Evolutionary conservation across 2,113 vertebrate genomes (phyloP).

Genomic region (Clupea harengus): DNA sequence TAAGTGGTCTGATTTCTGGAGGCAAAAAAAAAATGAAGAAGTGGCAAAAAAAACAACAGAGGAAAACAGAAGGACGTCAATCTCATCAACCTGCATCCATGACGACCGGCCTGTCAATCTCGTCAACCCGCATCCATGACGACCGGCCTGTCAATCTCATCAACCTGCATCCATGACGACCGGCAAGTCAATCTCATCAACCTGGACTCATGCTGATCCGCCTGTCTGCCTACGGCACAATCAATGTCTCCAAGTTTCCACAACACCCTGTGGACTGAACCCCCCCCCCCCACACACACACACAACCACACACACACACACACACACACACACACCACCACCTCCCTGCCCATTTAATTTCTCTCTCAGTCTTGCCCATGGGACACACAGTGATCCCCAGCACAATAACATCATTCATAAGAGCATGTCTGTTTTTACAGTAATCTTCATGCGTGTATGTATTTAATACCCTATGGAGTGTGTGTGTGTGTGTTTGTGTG

Average conservation of each 20-base stretch:
- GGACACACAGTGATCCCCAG: no score
- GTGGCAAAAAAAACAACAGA: constrained; percentile 36
- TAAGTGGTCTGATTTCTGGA: constrained; percentile 37
- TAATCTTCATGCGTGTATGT: not conserved
- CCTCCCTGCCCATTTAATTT: not conserved
- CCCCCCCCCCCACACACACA: no score
- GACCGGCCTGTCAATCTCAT: constrained; percentile 31
- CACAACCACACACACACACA: no score
- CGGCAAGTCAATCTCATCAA: not conserved
- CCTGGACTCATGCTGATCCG: not conserved
- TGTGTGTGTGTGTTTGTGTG: no score
- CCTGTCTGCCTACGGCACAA: not conserved
- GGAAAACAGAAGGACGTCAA: constrained; percentile 44
- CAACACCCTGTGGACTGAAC: no score
- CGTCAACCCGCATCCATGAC: no score
- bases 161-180: no score
- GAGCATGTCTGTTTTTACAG: not conserved
- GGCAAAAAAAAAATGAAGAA: constrained; percentile 35
- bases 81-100: not conserved
- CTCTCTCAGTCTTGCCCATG: no score
- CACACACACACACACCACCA: no score
- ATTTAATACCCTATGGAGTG: no score
- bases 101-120: not conserved
- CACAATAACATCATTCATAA: not conserved
- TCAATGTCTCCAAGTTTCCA: not conserved